phyloP scores from a whole-genome alignment of 1,140 invertebrate genomes.

The Drosophila pruinosa region DNA sequence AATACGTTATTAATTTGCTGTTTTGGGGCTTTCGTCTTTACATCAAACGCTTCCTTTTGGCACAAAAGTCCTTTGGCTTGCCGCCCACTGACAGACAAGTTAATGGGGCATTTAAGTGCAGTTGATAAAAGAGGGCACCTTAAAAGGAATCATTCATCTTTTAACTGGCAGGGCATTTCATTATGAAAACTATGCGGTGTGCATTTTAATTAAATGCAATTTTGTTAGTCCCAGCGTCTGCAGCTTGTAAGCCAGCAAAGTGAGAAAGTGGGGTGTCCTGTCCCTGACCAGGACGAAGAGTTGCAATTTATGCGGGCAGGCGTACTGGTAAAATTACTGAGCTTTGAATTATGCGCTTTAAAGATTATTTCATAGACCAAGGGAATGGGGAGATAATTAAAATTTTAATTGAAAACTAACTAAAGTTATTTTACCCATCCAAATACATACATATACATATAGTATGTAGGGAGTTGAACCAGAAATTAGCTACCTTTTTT shows the following conservation, averaged over 20 bases:
- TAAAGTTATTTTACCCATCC: too few species aligned
- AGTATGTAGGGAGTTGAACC: not conserved
- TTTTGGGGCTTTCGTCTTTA: not conserved
- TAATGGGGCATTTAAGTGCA: constrained; percentile 35
- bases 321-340: constrained; percentile 14
- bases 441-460: not conserved
- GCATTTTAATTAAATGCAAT: constrained; percentile 51
- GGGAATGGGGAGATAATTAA: too few species aligned
- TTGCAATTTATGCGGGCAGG: constrained; percentile 9
- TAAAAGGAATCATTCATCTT: constrained; percentile 26
- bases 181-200: constrained; percentile 43
- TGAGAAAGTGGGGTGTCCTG: too few species aligned
- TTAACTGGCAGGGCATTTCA: constrained; percentile 26
- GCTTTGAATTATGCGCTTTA: constrained; percentile 15
- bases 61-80: constrained; percentile 2
- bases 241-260: not conserved
- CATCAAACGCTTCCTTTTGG: not conserved
- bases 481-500: constrained; percentile 15
- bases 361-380: not conserved
- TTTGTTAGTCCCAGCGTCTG: constrained; percentile 2
- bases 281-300: not conserved
- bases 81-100: constrained; percentile 6
- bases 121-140: not conserved
- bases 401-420: too few species aligned
- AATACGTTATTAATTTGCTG: not conserved